These are phyloP conservation scores for Lamprologus callipterus DNA, from an alignment of 2,113 vertebrate genomes.

Conservation along the genomic window DNA sequence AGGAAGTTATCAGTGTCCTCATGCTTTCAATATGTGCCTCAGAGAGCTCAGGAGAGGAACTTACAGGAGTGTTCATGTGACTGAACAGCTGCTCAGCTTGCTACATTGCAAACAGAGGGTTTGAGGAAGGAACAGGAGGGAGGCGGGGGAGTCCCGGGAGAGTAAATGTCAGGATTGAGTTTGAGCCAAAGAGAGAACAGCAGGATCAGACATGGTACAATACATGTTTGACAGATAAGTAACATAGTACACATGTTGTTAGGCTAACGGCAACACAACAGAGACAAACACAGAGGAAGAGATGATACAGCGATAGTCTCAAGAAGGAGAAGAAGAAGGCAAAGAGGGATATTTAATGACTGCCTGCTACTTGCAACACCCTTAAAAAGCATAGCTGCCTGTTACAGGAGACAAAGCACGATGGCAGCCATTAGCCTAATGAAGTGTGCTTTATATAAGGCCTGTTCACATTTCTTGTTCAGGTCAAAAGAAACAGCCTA, in stretches of 20 bases:
- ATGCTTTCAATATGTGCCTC: conserved; percentile 88
- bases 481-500: background rate
- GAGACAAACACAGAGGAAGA: conserved; percentile 17
- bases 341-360: background rate
- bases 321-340: background rate
- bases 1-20: conserved; percentile 74
- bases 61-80: conserved; percentile 99
- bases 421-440: background rate
- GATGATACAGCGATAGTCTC: background rate
- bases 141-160: conserved; percentile 76
- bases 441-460: background rate
- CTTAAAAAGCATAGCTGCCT: background rate
- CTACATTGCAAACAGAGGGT: conserved; percentile 86
- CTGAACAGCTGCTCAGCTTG: conserved; percentile 99
- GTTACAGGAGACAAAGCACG: background rate
- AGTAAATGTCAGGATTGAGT: conserved; percentile 77
- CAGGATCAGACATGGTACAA: conserved; percentile 52
- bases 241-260: conserved; percentile 27
- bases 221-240: conserved; percentile 41
- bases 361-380: background rate
- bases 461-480: background rate
- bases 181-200: conserved; percentile 54
- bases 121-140: conserved; percentile 50
- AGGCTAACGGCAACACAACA: conserved; percentile 22
- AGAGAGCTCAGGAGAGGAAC: conserved; percentile 75